Base-by-base conservation (phyloP, 2,113 vertebrate genomes). In the Perognathus longimembris region DNA sequence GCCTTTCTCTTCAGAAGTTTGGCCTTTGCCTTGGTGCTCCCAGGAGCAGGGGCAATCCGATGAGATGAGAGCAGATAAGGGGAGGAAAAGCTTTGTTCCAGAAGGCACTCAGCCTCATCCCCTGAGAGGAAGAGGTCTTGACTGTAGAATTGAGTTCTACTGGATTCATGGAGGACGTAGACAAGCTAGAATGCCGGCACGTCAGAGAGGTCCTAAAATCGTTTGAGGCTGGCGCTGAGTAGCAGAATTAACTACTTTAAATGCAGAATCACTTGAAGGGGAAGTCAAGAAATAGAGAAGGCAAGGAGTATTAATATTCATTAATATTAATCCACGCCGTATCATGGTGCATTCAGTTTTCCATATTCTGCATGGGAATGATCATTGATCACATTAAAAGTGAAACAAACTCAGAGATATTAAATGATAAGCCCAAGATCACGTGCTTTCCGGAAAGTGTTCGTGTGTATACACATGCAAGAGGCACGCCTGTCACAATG, bases 171-270 rank as follows among this genome's bases (percentile, higher is more conserved):
- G 5, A 6, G 5, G 36, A 30, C 22, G 30, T 59, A 28, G 42
- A 69, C 34, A 17, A 57, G 9, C 3, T 50, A 8, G 4, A 18
- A 2, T 2, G 3, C 1, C 1, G 28, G 4, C 20, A 34, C 7
- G 50, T 64, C 12, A 5, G 4, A 75, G 32, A 7, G 18, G 14
- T 42, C 57, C 54, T 75, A 45, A 50, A 73, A 61, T 40, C 34
- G 32, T 45, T 59, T 40, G 57, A 80, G 10, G n/a, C 2, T 79
- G 30, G 40, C 61, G 69, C 50, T 80, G 61, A 20, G 10, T 32
- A 50, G 42, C 42, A 79, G n/a, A 85, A 73, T 80, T 57, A 24
- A 3, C 14, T 63, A 12, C 34, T 70, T 61, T 54, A 22, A 85
- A 26, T 10, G 61, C 0, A 45, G 78, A 38, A 30, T 6, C 4